Base-by-base conservation (phyloP, 2,797 vertebrate species). In the Tangara arthus region DNA sequence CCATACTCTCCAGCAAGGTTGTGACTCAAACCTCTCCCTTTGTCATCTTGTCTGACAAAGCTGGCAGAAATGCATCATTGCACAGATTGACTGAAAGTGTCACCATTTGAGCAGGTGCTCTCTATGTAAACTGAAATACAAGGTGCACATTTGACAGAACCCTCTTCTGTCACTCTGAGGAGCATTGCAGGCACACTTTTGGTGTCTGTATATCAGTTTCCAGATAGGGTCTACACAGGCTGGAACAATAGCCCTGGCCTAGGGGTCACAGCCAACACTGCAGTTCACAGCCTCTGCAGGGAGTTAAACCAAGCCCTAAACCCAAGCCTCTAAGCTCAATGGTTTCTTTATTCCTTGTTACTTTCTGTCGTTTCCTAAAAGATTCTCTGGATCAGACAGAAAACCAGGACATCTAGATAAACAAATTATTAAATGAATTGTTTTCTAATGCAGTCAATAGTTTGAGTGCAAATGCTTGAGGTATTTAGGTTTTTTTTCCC, bases 91-190 rank as follows among this genome's bases (percentile, higher is more conserved):
- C 3, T 8, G 65, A 81, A 53, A 56, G 27, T 3, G 9, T 22
- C 16, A 5, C 6, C 8, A 3, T 32, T 41, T 73, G 13, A 64
- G 24, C 22, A 44, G 14, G 14, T 32, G 19, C 4, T 87, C 4
- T 49, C 19, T 11, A 2, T n/a, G 32, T 30, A 53, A 88, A 30
- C 8, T 17, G 28, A 52, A 80, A 72, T 4, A 23, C 4, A 35
- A 73, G 5, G 4, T 1, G 2, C 4, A 14, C 0, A 0, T 63
- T 50, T 65, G 35, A n/a, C 35, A 32, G 9, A 56, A 28, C 13
- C 12, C 5, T 76, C 13, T 89, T 19, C 49, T 66, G 26, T 15
- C 63, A 34, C 46, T 23, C 42, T 50, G 42, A 55, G 16, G 11
- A 71, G 5, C 12, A 11, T 2, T 64, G 7, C 34, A 66, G 52